Percentiles rank a stretch among this genome's conserved stretches.
These are phyloP conservation scores for Fragum sueziense DNA, from an alignment of 2,888 invertebrate species.

Conservation along the genomic window DNA sequence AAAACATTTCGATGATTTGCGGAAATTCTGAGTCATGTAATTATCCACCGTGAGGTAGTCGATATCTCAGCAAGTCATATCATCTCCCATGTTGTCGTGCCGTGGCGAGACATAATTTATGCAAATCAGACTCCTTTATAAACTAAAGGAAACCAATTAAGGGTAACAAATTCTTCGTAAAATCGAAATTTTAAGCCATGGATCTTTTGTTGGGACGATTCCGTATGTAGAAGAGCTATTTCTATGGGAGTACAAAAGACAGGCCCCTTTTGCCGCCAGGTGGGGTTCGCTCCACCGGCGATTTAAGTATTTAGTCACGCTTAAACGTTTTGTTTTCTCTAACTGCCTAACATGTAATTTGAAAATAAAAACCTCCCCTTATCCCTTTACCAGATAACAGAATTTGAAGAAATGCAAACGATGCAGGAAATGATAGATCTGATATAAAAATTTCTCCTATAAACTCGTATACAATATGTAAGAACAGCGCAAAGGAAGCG, in stretches of 20 bases:
- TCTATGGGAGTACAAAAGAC: slow-evolving; percentile 8
- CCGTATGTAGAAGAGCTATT: slow-evolving; percentile 7
- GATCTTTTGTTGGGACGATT: slow-evolving; percentile 16
- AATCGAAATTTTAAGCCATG: slow-evolving; percentile 10
- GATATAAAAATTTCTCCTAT: too few relatives aligned
- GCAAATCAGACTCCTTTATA: slow-evolving; percentile 36
- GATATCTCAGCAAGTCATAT: too few relatives aligned
- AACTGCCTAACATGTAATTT: slow-evolving; percentile 14
- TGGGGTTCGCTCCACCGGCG: slow-evolving; percentile 5
- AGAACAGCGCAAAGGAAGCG: too few relatives aligned
- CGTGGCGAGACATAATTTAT: too few relatives aligned
- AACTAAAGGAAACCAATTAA: slow-evolving; percentile 40
- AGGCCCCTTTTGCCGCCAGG: neutral
- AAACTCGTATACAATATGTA: too few relatives aligned
- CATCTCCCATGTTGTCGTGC: too few relatives aligned
- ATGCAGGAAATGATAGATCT: too few relatives aligned
- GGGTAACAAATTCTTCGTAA: slow-evolving; percentile 23
- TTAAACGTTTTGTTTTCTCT: slow-evolving; percentile 10
- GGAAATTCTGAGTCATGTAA: too few relatives aligned
- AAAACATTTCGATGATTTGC: too few relatives aligned
- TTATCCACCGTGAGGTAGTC: too few relatives aligned
- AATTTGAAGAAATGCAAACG: too few relatives aligned
- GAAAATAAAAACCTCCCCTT: slow-evolving; percentile 16
- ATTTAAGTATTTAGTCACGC: slow-evolving; percentile 21
- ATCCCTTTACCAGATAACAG: neutral